Conservation (phyloP, 2,113 vertebrate genomes). For the Periophthalmus modestus region DNA sequence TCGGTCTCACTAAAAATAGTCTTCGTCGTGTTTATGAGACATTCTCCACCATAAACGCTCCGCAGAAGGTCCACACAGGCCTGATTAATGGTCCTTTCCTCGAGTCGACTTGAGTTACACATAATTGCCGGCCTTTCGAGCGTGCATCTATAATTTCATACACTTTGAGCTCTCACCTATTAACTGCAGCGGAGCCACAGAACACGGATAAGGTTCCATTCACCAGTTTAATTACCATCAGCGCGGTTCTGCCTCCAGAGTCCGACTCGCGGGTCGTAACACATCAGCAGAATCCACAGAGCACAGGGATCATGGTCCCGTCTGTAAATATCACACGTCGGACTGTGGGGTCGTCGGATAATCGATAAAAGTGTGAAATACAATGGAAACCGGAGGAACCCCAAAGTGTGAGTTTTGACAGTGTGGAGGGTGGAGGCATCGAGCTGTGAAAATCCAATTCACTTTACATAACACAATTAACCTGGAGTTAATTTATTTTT, state of each 20-base stretch:
- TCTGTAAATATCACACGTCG: not conserved
- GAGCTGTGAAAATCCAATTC: constrained; percentile 4
- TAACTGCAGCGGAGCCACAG: constrained; percentile 66
- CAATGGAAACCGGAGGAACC: not conserved
- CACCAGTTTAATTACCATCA: constrained; percentile 76
- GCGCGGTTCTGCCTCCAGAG: constrained; percentile 70
- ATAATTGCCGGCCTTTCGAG: constrained; percentile 78
- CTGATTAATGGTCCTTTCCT: constrained; percentile 78
- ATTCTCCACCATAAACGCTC: constrained; percentile 46
- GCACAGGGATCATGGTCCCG: constrained; percentile 9
- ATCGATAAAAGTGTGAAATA: not conserved
- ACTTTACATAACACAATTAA: constrained; percentile 11
- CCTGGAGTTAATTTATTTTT: not conserved
- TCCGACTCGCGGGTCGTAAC: constrained; percentile 66
- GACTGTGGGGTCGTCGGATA: not conserved
- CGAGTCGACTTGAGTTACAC: constrained; percentile 76
- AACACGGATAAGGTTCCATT: constrained; percentile 72
- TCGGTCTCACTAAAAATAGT: constrained; percentile 53
- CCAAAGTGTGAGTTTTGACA: not conserved
- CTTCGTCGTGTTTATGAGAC: constrained; percentile 68
- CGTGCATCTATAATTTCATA: constrained; percentile 81
- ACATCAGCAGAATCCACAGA: constrained; percentile 62
- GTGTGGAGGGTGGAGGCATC: not conserved
- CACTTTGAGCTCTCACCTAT: constrained; percentile 74
- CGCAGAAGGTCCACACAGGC: constrained; percentile 52